A percentile compares a stretch with the other conserved stretches of the same genome.
Conservation (phyloP, 2,113 vertebrate species). For the Budorcas taxicolor region DNA sequence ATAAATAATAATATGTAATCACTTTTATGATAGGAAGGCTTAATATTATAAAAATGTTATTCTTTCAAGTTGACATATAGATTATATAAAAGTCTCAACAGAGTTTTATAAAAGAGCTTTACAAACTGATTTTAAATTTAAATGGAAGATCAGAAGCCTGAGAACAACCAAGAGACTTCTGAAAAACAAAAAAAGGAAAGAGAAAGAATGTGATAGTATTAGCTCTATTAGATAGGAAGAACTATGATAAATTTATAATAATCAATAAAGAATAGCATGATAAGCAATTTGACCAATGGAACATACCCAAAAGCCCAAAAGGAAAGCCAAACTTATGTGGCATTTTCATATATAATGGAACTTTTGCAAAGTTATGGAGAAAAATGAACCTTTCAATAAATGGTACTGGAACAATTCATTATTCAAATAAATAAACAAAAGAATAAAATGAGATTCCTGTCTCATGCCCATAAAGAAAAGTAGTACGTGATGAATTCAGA, state of each 20-base stretch:
- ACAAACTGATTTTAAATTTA: slow-evolving; percentile 36
- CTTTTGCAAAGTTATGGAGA: neutral
- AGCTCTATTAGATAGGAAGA: neutral
- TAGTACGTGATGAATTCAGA: neutral
- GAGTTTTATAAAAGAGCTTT: neutral
- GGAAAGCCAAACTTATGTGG: neutral
- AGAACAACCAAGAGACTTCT: neutral
- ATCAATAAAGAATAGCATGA: neutral
- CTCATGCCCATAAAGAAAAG: neutral
- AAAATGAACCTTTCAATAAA: neutral
- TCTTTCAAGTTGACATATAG: neutral
- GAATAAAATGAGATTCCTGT: neutral
- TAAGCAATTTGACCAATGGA: neutral
- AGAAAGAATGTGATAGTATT: neutral
- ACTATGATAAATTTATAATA: neutral
- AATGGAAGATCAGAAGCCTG: neutral
- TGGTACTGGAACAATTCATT: neutral
- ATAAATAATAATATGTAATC: neutral
- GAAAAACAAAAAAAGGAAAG: neutral
- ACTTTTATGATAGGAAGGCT: neutral
- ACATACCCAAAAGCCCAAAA: neutral
- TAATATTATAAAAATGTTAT: neutral
- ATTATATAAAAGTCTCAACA: neutral
- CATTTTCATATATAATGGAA: neutral
- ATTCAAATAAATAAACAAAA: neutral